Evolutionary conservation across 2,888 invertebrate genomes (phyloP).

Genomic region (Habrosyne pyritoides): DNA sequence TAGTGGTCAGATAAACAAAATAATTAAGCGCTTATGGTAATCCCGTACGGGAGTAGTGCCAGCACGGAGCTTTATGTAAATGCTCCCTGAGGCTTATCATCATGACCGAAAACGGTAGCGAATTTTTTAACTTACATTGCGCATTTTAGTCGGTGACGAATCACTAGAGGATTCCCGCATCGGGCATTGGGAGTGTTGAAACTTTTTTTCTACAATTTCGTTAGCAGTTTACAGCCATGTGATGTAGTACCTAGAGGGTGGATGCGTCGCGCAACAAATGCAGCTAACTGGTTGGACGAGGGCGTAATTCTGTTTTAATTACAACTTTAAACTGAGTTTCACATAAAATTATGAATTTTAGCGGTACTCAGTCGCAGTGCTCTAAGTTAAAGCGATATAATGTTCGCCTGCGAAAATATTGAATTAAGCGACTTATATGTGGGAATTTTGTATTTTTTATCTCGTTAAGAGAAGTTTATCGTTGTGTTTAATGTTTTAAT

Average conservation of each 20-base stretch:
- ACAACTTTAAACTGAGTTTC: constrained; percentile 48
- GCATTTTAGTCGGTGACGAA: not conserved
- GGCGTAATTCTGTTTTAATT: constrained; percentile 58
- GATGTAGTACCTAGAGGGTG: constrained; percentile 6
- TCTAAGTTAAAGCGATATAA: not conserved
- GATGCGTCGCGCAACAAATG: constrained; percentile 46
- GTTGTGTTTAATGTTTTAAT: not conserved
- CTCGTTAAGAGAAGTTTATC: not conserved
- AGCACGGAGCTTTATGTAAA: constrained; percentile 52
- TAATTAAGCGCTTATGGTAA: constrained; percentile 73
- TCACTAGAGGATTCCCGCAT: constrained; percentile 7
- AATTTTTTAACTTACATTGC: constrained; percentile 6
- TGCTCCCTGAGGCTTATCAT: constrained; percentile 20
- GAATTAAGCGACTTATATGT: not conserved
- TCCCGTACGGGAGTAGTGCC: constrained; percentile 38
- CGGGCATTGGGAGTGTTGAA: constrained; percentile 6
- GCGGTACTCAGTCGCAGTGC: constrained; percentile 21
- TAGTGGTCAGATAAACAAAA: constrained; percentile 78
- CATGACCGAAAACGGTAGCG: constrained; percentile 17
- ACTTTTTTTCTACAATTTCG: constrained; percentile 1
- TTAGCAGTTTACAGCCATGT: constrained; percentile 1
- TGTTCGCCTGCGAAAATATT: not conserved
- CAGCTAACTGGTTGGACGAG: constrained; percentile 43
- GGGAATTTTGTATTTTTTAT: not conserved
- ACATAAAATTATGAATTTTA: constrained; percentile 46